These are phyloP conservation scores for Cephalopachus bancanus DNA, from an alignment of 2,797 vertebrate genomes.

Conservation along the genomic window DNA sequence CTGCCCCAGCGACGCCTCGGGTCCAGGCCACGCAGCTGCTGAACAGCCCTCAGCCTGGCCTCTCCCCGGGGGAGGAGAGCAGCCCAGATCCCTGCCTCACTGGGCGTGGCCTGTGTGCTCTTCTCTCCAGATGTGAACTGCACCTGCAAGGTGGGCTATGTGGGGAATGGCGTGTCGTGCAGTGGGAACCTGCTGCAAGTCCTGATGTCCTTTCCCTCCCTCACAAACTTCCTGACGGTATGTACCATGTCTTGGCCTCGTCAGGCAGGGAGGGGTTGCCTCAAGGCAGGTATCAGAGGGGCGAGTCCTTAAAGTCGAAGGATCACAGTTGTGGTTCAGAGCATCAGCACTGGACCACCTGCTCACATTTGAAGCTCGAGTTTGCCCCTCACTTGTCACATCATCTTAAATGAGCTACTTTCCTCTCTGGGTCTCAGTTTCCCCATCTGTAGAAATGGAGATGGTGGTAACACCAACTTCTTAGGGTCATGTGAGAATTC, in stretches of 20 bases:
- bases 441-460: not conserved
- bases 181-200: conserved; percentile 96
- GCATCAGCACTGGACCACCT: accelerated
- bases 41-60: not conserved
- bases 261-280: not conserved
- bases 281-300: not conserved
- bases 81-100: not conserved
- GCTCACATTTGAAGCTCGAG: not conserved
- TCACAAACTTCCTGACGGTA: conserved; percentile 95
- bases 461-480: not conserved
- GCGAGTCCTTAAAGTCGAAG: not conserved
- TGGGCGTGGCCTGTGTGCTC: not conserved
- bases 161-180: conserved; percentile 94
- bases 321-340: not conserved
- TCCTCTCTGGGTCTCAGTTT: not conserved
- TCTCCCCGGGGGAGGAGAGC: not conserved
- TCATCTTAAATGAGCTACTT: not conserved
- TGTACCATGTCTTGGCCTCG: conserved; percentile 64
- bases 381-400: not conserved
- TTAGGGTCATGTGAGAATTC: not conserved
- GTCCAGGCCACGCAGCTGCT: accelerated
- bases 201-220: conserved; percentile 90
- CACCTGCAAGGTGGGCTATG: conserved; percentile 93
- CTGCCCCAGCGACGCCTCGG: not conserved
- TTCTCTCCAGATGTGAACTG: conserved; percentile 94